Conservation (phyloP, 1,140 invertebrate species). For the Parapsyche elsis region DNA sequence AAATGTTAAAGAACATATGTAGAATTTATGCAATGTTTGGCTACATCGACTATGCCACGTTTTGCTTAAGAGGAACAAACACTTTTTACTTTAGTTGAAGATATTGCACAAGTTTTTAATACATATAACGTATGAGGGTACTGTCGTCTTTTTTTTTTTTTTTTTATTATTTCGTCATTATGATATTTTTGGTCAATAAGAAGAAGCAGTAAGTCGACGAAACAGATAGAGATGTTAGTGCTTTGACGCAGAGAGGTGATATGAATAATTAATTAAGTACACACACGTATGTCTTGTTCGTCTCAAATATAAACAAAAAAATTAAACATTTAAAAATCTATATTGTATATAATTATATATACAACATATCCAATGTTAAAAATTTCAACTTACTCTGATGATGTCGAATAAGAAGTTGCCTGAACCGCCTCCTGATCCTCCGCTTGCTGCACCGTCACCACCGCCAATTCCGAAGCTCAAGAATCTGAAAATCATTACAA, state of each 20-base stretch:
- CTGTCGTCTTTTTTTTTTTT: too few species aligned
- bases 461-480: constrained; percentile 75
- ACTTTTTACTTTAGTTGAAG: too few species aligned
- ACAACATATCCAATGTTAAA: not conserved
- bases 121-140: too few species aligned
- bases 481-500: constrained; percentile 74
- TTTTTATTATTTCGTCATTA: too few species aligned
- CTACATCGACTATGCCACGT: too few species aligned
- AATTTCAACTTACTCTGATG: constrained; percentile 76
- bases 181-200: too few species aligned
- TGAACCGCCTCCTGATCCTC: constrained; percentile 75
- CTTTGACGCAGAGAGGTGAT: not conserved
- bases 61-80: too few species aligned
- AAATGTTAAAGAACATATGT: too few species aligned
- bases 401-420: constrained; percentile 90
- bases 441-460: constrained; percentile 61
- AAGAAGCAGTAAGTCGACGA: not conserved
- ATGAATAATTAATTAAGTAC: not conserved
- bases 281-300: not conserved
- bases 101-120: too few species aligned
- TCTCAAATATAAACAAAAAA: not conserved
- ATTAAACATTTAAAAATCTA: not conserved
- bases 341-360: not conserved
- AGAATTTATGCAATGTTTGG: too few species aligned
- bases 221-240: constrained; percentile 3